These are phyloP conservation scores for Romanogobio albipinnatus DNA, from an alignment of 2,113 vertebrate species.

Conservation along the genomic window DNA sequence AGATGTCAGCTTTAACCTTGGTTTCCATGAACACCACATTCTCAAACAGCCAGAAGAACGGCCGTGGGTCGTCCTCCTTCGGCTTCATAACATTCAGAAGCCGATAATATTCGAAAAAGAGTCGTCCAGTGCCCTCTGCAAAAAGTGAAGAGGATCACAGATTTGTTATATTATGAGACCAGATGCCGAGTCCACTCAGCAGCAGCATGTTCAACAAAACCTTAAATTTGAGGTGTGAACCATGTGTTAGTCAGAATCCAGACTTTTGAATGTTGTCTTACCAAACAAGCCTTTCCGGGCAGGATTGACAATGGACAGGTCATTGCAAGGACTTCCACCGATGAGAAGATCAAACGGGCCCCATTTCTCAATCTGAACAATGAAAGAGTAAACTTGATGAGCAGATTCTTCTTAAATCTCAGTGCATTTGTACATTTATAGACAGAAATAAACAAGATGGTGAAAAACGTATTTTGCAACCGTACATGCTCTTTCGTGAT, in stretches of 20 bases:
- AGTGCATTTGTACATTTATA: not conserved
- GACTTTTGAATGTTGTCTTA: slow-evolving; percentile 57
- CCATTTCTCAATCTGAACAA: slow-evolving; percentile 83
- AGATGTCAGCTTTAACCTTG: slow-evolving; percentile 88
- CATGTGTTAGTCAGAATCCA: not conserved
- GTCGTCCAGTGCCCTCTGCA: slow-evolving; percentile 87
- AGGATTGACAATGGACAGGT: slow-evolving; percentile 88
- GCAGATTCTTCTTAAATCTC: not conserved
- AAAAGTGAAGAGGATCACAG: not conserved
- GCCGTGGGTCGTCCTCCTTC: slow-evolving; percentile 82
- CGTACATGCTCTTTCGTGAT: slow-evolving; percentile 83
- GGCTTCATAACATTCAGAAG: slow-evolving; percentile 87
- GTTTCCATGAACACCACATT: slow-evolving; percentile 91
- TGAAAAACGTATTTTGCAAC: not conserved
- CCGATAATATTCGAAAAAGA: slow-evolving; percentile 93
- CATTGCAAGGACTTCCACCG: slow-evolving; percentile 91
- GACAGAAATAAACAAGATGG: not conserved
- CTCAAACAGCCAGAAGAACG: slow-evolving; percentile 97
- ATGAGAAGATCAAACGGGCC: slow-evolving; percentile 95
- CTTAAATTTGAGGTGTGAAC: not conserved
- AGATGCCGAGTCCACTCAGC: not conserved
- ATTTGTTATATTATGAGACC: not conserved
- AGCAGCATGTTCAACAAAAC: not conserved
- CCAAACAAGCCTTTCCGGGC: slow-evolving; percentile 90
- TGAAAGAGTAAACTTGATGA: not conserved